These are phyloP conservation scores for Calameuta pallipes DNA, from an alignment of 2,888 invertebrate species.

Conservation along the genomic window DNA sequence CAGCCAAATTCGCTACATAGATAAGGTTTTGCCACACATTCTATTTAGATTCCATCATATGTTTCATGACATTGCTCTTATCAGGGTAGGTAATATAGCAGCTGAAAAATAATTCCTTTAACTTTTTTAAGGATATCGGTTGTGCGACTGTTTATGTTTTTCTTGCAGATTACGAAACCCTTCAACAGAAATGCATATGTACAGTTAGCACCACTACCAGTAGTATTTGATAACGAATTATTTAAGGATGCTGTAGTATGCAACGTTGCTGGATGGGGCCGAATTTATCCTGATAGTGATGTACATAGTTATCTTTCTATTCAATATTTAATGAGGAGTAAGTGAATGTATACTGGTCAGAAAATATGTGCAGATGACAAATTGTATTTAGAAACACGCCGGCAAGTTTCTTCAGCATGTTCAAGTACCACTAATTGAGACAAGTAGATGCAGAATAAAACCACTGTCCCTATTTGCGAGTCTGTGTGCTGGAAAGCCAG, in stretches of 20 bases:
- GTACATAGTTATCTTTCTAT: conserved; percentile 24
- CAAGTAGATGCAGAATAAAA: conserved; percentile 10
- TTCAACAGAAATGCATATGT: conserved; percentile 37
- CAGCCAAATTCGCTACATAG: conserved; percentile 45
- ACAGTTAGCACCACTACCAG: conserved; percentile 36
- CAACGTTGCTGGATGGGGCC: conserved; percentile 44
- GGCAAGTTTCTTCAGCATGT: conserved; percentile 36
- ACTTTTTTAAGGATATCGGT: not conserved
- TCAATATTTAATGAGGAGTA: not conserved
- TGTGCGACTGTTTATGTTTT: not conserved
- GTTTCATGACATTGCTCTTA: conserved; percentile 54
- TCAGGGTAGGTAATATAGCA: conserved; percentile 41
- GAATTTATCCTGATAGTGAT: conserved; percentile 20
- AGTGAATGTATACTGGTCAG: not conserved
- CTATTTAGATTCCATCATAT: conserved; percentile 40
- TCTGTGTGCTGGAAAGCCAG: conserved; percentile 46
- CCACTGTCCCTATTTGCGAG: not conserved
- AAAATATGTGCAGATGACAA: not conserved
- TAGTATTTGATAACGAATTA: conserved; percentile 24
- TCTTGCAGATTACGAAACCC: conserved; percentile 36
- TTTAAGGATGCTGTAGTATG: conserved; percentile 33
- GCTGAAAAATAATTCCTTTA: conserved; percentile 1
- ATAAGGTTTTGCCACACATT: conserved; percentile 47
- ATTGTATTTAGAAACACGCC: not conserved
- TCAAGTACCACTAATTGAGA: conserved; percentile 40